A percentile compares a stretch with the other conserved stretches of the same genome.
These are phyloP conservation scores for Chrysolina oricalcia DNA, from an alignment of 2,888 invertebrate genomes.

Conservation along the genomic window DNA sequence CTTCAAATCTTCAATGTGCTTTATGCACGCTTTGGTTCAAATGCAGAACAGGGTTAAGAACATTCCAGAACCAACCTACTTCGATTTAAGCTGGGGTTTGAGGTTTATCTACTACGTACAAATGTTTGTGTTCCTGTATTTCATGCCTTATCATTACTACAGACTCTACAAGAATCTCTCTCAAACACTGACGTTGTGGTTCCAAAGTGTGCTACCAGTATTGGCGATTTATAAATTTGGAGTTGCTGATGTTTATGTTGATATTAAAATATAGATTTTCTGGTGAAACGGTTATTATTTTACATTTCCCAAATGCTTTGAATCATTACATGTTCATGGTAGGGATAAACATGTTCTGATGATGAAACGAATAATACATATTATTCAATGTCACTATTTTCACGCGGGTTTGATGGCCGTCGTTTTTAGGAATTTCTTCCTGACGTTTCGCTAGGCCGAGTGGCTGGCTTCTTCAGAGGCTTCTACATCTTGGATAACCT, in stretches of 20 bases:
- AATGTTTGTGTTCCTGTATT: conserved; percentile 30
- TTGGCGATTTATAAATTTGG: conserved; percentile 75
- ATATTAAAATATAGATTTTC: conserved; percentile 11
- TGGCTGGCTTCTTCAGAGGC: too few relatives aligned
- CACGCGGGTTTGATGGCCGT: too few relatives aligned
- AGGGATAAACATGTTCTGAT: too few relatives aligned
- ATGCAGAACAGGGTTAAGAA: conserved; percentile 48
- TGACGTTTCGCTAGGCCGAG: too few relatives aligned
- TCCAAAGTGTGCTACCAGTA: conserved; percentile 81
- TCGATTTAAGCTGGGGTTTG: neutral
- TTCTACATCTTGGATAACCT: too few relatives aligned
- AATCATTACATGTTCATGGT: too few relatives aligned
- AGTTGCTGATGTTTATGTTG: conserved; percentile 3
- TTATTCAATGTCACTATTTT: too few relatives aligned
- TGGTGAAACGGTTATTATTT: neutral
- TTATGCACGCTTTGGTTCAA: conserved; percentile 55
- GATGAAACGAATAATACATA: too few relatives aligned
- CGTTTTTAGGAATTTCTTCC: too few relatives aligned
- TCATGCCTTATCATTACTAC: conserved; percentile 68
- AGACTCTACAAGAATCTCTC: conserved; percentile 78
- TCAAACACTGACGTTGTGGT: conserved; percentile 75
- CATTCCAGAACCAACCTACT: neutral
- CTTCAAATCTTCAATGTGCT: conserved; percentile 74
- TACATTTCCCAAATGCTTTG: too few relatives aligned
- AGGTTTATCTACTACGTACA: conserved; percentile 4